Base-by-base conservation (phyloP, 1,140 invertebrate genomes). In the Hydropsyche tenuis region DNA sequence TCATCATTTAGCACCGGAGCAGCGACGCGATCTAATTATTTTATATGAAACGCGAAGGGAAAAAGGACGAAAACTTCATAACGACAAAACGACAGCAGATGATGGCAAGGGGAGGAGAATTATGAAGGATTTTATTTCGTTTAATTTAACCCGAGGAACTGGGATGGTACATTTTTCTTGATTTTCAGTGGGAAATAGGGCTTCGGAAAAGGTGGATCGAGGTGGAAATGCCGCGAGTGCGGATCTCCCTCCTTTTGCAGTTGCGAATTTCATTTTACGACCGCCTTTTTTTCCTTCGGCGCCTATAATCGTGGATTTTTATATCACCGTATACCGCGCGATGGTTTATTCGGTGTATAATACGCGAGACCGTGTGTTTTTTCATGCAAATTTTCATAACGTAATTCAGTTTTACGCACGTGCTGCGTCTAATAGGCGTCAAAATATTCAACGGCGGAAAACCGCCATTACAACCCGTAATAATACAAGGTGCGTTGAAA, bases 51-150 rank as follows among this genome's bases (percentile, higher is more conserved):
- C 45, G 2, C 45, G 11, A 12, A n/a, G 18, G 18, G 11, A n/a
- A 16, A 46, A 46, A 46, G 18, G 45, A 46, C 45, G 45, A 69
- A 72, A 75, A 71, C 43, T 53, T 75, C 45, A 22, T n/a, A 12
- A 3, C 45, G 45, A 12, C 45, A 46, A 4, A 46, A 3, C 12
- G 2, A n/a, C n/a, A 46, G 23, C 37, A 63, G 63, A 53, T 72
- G 72, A 75, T 62, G 64, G 63, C 45, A 68, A 20, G 6, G 62
- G 46, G 30, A 71, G 65, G 63, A 30, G 73, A 69, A 75, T 75
- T 73, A 69, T 53, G 23, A 20, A 14, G 68, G 71, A 73, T 73
- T 73, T 73, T 37, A 73, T 73, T 73, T 51, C 71, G 65, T 69
- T 75, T 75, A 73, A 75, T 75, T 73, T 69, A 69, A 12, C 37